Percentiles rank a stretch among this genome's conserved stretches.
Evolutionary conservation across 2,888 invertebrate species (phyloP).

Genomic region (Schizaphis graminum): DNA sequence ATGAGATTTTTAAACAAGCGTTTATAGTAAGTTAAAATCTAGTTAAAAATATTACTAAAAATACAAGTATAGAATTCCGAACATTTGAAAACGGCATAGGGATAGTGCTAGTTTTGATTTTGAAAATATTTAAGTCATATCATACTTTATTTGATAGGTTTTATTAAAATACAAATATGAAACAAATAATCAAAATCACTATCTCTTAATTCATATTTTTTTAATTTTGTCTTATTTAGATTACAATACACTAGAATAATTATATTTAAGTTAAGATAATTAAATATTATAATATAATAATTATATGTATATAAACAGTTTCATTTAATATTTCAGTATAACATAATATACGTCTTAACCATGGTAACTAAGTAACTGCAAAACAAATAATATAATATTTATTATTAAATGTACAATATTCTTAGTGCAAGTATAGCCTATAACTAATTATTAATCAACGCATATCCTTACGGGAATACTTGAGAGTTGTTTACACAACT

Average conservation of each 20-base stretch:
- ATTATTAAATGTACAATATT: background rate
- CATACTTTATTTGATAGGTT: background rate
- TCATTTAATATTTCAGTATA: background rate
- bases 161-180: background rate
- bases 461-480: background rate
- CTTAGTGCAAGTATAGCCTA: background rate
- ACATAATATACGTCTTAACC: background rate
- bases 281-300: background rate
- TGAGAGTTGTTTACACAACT: background rate
- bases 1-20: background rate
- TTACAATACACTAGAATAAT: background rate
- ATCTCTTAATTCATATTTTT: background rate
- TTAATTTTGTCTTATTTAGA: background rate
- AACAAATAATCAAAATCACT: background rate
- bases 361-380: background rate
- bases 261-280: background rate
- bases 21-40: background rate
- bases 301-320: background rate
- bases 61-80: background rate
- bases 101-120: background rate
- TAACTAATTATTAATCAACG: background rate
- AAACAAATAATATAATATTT: background rate
- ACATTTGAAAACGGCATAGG: background rate
- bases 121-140: background rate
- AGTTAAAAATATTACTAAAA: background rate